Conservation (phyloP, 2,797 vertebrate species). For the Podarcis siculus region DNA sequence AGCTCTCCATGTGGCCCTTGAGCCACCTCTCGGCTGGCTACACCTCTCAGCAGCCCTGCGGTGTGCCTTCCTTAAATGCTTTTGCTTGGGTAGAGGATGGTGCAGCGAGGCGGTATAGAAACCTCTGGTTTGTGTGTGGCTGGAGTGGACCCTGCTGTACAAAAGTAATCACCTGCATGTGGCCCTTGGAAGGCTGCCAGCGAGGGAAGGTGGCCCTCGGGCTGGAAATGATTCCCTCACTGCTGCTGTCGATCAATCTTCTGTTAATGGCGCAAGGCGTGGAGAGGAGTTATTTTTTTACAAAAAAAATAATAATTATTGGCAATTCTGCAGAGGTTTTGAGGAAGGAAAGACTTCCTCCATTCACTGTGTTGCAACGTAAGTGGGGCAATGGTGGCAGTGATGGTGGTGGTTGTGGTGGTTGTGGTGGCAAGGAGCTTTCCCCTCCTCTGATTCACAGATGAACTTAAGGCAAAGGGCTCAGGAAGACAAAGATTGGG, state of each 20-base stretch:
- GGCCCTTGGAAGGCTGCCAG: too few species aligned
- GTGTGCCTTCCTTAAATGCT: too few species aligned
- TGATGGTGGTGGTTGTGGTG: neutral
- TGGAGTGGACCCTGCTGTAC: too few species aligned
- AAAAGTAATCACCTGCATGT: too few species aligned
- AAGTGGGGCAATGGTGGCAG: too few species aligned
- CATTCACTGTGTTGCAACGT: neutral
- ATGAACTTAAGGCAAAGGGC: neutral
- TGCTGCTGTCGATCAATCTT: neutral
- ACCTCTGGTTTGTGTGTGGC: too few species aligned
- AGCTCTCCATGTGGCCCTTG: too few species aligned
- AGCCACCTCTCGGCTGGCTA: too few species aligned
- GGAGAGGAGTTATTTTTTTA: neutral
- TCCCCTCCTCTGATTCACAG: neutral
- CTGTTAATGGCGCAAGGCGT: neutral
- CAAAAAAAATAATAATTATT: neutral
- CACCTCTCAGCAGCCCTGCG: too few species aligned
- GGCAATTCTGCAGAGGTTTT: neutral
- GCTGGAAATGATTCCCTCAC: neutral
- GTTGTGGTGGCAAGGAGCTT: neutral
- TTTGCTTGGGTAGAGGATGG: too few species aligned
- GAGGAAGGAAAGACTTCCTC: neutral
- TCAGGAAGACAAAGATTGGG: neutral
- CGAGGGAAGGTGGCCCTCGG: too few species aligned
- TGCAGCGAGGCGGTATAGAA: accelerated